phyloP scores from a whole-genome alignment of 2,797 vertebrate genomes.

The Euthynnus affinis region DNA sequence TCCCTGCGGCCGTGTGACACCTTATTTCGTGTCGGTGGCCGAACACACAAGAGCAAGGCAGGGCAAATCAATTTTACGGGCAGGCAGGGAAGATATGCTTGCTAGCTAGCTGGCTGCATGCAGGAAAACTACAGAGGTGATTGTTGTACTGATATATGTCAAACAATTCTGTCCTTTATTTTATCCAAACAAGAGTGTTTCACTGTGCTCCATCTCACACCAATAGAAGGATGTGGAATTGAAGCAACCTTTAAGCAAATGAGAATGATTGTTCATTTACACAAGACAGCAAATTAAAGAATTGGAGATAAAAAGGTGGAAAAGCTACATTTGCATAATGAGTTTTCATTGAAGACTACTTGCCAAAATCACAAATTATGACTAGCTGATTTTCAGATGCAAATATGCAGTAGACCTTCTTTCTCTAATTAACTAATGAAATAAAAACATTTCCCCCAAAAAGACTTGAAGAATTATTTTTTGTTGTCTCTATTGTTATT shows the following conservation, averaged over 20 bases:
- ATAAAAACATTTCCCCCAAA: not conserved
- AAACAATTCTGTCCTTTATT: slow-evolving; percentile 28
- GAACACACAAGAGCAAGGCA: slow-evolving; percentile 48
- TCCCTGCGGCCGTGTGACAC: slow-evolving; percentile 55
- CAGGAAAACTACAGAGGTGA: slow-evolving; percentile 29
- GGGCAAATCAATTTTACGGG: slow-evolving; percentile 64
- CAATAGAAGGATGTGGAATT: not conserved
- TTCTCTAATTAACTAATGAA: not conserved
- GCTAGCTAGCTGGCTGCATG: slow-evolving; percentile 9
- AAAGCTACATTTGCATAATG: not conserved
- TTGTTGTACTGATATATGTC: slow-evolving; percentile 22
- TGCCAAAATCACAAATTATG: not conserved
- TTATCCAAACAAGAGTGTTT: slow-evolving; percentile 6
- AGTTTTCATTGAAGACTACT: not conserved
- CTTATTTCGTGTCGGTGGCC: slow-evolving; percentile 57
- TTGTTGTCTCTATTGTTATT: not conserved
- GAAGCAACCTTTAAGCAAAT: slow-evolving; percentile 2
- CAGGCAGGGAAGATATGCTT: slow-evolving; percentile 34
- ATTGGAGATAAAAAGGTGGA: not conserved
- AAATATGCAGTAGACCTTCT: not conserved
- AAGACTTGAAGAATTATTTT: not conserved
- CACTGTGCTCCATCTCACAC: not conserved
- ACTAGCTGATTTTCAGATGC: slow-evolving; percentile 1
- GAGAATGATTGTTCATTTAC: slow-evolving; percentile 1
- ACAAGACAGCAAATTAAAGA: slow-evolving; percentile 8